These are phyloP conservation scores for Phenganax stokvisi DNA, from an alignment of 92 coral and sea anemone species.

Conservation along the genomic window DNA sequence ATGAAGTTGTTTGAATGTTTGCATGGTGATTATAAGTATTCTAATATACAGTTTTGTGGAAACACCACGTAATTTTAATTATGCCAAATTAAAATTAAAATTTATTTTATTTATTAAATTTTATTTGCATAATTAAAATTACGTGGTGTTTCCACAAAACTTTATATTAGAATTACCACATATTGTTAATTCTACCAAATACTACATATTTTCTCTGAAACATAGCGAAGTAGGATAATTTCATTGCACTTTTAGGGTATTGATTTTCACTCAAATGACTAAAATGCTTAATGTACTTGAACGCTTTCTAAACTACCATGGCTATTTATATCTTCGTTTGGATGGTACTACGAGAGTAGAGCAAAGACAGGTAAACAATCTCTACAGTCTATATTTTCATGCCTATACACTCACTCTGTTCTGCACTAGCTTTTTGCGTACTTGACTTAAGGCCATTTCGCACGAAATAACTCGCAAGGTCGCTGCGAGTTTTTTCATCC, in stretches of 20 bases:
- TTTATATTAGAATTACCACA: background rate
- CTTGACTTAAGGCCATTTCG: no score
- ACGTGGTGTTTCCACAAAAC: no score
- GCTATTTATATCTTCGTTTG: slow-evolving; percentile 80
- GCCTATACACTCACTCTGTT: background rate
- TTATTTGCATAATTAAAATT: no score
- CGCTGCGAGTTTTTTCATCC: no score
- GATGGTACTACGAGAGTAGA: slow-evolving; percentile 97
- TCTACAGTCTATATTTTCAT: background rate
- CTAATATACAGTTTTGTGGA: no score
- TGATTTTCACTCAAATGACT: slow-evolving; percentile 98
- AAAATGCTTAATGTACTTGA: slow-evolving; percentile 93
- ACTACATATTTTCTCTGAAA: background rate
- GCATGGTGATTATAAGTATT: no score
- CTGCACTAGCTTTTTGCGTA: background rate
- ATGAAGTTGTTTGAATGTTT: no score
- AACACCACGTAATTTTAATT: background rate
- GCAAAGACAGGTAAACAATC: slow-evolving; percentile 82
- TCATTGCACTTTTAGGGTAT: slow-evolving; percentile 46
- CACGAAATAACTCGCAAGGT: no score
- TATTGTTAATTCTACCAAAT: background rate
- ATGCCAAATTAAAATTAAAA: no score
- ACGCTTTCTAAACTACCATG: slow-evolving; percentile 85
- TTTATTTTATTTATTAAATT: no score
- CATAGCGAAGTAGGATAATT: no score